These are phyloP conservation scores for Dasyornis broadbenti DNA, from an alignment of 2,113 vertebrate species.

Conservation along the genomic window DNA sequence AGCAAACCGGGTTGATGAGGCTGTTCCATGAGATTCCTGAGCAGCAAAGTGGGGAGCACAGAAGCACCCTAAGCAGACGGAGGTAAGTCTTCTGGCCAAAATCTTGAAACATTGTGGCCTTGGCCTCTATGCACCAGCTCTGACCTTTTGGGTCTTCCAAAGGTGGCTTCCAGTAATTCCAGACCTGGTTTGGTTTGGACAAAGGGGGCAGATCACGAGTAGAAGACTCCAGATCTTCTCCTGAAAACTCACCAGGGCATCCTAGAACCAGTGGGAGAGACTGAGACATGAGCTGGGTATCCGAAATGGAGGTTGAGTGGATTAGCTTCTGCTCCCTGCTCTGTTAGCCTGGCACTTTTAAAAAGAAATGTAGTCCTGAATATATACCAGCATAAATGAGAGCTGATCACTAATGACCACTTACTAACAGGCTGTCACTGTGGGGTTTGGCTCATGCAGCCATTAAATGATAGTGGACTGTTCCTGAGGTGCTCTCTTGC, in stretches of 20 bases:
- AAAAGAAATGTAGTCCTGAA: background rate
- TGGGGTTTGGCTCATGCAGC: background rate
- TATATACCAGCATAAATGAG: background rate
- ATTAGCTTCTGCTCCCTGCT: background rate
- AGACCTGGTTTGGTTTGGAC: background rate
- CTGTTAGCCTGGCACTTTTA: background rate
- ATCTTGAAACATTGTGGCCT: background rate
- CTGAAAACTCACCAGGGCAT: background rate
- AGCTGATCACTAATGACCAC: background rate
- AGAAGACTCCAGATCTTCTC: background rate
- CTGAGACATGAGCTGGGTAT: background rate
- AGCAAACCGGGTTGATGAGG: background rate
- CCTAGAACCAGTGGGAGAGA: background rate
- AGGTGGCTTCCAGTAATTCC: background rate
- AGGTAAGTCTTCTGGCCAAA: background rate
- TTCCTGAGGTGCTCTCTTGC: background rate
- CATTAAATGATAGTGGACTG: background rate
- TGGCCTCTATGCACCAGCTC: background rate
- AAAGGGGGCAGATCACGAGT: background rate
- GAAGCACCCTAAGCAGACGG: background rate
- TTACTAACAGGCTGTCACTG: background rate
- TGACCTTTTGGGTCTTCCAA: background rate
- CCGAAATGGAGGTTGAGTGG: background rate
- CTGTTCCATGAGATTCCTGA: background rate
- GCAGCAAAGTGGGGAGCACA: background rate